Evolutionary conservation across 2,888 invertebrate genomes (phyloP), one percentile per base, ranked within the genome.

Genomic region (Prionchulus punctatus): DNA sequence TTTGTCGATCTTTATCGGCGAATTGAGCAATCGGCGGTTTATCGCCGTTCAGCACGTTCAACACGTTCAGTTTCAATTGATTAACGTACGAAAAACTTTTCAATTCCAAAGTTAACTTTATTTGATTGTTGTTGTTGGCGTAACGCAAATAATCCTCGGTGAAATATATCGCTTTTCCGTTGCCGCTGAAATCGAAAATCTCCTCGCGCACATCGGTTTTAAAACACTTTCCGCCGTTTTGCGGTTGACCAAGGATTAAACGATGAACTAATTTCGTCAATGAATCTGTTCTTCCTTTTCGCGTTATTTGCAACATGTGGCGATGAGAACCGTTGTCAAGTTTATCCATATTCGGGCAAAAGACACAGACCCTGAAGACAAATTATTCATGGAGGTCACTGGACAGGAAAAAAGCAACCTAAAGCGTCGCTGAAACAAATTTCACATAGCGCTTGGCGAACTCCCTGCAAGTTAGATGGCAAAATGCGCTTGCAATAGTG

Each of bases 251-350:
- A 43, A 85, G 73, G 0, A 67, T 64, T 1, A 75, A 63, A 28
- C 80, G 79, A 72, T 84, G 85, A 27, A 81, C 77, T 7, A 85
- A 82, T 57, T 84, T 78, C 69, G 85, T 84, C 53, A 81, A 80
- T 69, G 85, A 84, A 64, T 85, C 85, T 67, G 84, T 84, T 49
- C 84, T 84, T 21, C 84, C 84, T 55, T 84, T 78, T 54, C 85
- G 77, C 21, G 7, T 36, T 3, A 53, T 3, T 43, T 53, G 53
- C 25, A 53, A 3, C 53, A 53, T 43, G 43, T 53, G 45, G 18
- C 57, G 50, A 53, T 51, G 51, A 53, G 52, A 53, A 36, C 54
- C 54, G 47, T 61, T 62, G 18, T 54, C 36, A 27, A n/a, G n/a
- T 18, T 47, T 26, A 21, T 49, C 48, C 25, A 49, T 27, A 53